Conservation (phyloP, 2,888 invertebrate species). For the Ctena decussata region DNA sequence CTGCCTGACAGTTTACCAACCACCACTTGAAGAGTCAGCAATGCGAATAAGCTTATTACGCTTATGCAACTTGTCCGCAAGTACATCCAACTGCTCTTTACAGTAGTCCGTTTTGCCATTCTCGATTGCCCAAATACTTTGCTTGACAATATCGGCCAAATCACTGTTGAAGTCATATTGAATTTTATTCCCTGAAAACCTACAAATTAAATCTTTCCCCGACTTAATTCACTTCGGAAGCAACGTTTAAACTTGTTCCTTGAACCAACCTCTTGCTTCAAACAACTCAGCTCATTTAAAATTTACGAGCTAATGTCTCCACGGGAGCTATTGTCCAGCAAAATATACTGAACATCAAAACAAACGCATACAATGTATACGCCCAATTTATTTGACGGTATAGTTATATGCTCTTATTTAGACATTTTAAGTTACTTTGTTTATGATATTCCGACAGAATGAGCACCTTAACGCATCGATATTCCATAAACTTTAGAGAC, state of each 20-base stretch:
- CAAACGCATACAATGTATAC: too few species aligned
- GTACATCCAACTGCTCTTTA: conserved; percentile 13
- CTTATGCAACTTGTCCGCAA: conserved; percentile 34
- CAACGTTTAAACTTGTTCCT: conserved; percentile 8
- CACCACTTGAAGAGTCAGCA: conserved; percentile 49
- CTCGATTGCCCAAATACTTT: conserved; percentile 39
- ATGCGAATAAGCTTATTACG: conserved; percentile 49
- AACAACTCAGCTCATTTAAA: conserved; percentile 4
- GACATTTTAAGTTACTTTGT: too few species aligned
- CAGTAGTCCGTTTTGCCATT: conserved; percentile 35
- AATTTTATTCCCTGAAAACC: conserved; percentile 36
- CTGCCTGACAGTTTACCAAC: conserved; percentile 53
- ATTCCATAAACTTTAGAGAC: too few species aligned
- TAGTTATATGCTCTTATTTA: too few species aligned
- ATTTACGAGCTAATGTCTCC: too few species aligned
- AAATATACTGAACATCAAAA: too few species aligned
- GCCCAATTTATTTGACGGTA: too few species aligned
- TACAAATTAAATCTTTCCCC: conserved; percentile 39
- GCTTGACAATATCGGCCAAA: conserved; percentile 15
- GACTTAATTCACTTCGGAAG: conserved; percentile 23
- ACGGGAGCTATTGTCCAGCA: too few species aligned
- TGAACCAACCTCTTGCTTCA: conserved; percentile 33
- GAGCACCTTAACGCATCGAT: too few species aligned
- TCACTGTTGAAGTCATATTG: conserved; percentile 47
- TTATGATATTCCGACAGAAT: too few species aligned